Conservation (phyloP, 2,888 invertebrate species). For the Netelia virgata region DNA sequence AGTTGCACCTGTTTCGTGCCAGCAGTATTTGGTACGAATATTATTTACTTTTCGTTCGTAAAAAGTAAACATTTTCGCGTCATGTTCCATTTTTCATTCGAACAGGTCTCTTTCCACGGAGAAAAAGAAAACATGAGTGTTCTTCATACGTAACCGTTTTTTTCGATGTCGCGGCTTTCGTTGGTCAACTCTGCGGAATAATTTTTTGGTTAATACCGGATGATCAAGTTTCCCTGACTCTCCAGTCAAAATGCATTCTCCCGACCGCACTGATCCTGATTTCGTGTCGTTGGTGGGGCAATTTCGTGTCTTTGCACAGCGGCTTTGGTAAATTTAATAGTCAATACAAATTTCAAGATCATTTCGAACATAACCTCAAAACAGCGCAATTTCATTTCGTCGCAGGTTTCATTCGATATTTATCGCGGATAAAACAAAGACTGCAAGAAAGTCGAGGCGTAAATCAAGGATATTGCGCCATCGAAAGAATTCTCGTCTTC, state of each 20-base stretch:
- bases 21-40: slow-evolving; percentile 88
- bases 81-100: slow-evolving; percentile 28
- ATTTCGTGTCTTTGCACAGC: slow-evolving; percentile 87
- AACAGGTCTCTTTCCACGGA: slow-evolving; percentile 70
- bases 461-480: slow-evolving; percentile 90
- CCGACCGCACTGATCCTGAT: slow-evolving; percentile 89
- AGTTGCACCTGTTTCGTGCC: slow-evolving; percentile 94
- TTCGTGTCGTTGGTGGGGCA: slow-evolving; percentile 95
- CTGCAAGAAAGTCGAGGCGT: slow-evolving; percentile 89
- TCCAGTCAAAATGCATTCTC: slow-evolving; percentile 86
- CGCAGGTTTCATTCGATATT: slow-evolving; percentile 82
- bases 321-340: slow-evolving; percentile 73
- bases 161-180: slow-evolving; percentile 87
- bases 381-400: slow-evolving; percentile 47
- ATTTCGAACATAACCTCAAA: not conserved
- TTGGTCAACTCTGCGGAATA: slow-evolving; percentile 89
- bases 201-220: slow-evolving; percentile 89
- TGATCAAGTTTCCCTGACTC: slow-evolving; percentile 70
- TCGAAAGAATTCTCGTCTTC: slow-evolving; percentile 92
- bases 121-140: slow-evolving; percentile 22
- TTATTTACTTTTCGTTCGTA: no score
- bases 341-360: not conserved
- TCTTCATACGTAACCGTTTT: slow-evolving; percentile 75
- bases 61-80: not conserved
- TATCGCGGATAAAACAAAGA: slow-evolving; percentile 86